These are phyloP conservation scores for Tragelaphus scriptus DNA, from an alignment of 2,113 vertebrate species.

Conservation along the genomic window DNA sequence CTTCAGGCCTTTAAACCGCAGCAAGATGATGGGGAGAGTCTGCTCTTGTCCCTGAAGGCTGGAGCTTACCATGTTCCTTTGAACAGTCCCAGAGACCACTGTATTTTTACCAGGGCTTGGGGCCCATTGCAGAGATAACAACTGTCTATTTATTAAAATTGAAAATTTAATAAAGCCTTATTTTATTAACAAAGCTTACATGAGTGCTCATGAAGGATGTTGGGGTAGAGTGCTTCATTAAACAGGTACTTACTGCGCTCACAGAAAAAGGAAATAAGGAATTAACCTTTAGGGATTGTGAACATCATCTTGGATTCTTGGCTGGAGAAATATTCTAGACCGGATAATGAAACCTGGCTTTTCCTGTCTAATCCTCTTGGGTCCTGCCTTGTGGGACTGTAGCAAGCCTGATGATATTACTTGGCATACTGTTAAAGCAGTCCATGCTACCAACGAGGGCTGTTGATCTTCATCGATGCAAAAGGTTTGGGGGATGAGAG, in stretches of 20 bases:
- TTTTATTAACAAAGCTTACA: conserved; percentile 71
- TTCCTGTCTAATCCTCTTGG: not conserved
- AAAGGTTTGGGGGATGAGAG: not conserved
- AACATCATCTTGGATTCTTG: not conserved
- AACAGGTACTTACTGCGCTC: not conserved
- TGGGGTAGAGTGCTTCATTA: conserved; percentile 21
- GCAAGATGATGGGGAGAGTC: not conserved
- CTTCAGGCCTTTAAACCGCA: not conserved
- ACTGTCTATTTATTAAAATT: conserved; percentile 72
- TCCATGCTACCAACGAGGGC: not conserved
- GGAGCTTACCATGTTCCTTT: conserved; percentile 33
- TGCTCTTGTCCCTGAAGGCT: not conserved
- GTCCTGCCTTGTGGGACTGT: not conserved
- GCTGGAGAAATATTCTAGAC: not conserved
- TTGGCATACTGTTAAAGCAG: not conserved
- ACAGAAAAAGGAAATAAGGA: conserved; percentile 49
- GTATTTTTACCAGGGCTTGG: conserved; percentile 48
- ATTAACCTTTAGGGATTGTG: not conserved
- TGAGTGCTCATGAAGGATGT: conserved; percentile 38
- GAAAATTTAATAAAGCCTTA: conserved; percentile 65
- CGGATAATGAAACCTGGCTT: not conserved
- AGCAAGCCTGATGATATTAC: not conserved
- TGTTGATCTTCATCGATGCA: not conserved
- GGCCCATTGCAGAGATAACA: conserved; percentile 56
- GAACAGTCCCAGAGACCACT: conserved; percentile 21